Evolutionary conservation across 2,113 vertebrate species (phyloP), one percentile per base, ranked within the genome.

Genomic region (Cyanoderma ruficeps): DNA sequence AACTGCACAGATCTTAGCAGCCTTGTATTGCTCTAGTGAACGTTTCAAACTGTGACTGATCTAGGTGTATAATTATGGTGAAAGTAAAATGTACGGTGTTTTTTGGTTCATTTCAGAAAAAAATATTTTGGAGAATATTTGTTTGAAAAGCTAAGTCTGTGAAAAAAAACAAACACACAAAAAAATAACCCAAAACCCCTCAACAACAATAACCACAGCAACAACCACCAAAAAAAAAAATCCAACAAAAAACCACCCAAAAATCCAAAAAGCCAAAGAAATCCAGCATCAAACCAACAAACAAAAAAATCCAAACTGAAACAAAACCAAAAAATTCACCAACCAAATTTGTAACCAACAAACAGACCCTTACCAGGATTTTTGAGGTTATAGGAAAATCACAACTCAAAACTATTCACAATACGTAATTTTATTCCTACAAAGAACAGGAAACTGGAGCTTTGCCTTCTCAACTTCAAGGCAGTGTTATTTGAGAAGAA

Each of bases 71-170:
- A 61, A 46, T 17, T 24, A 41, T 28, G 6, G 5, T n/a, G 10
- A 56, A 60, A 2, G 0, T 6, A 83, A 49, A 11, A 31, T 1
- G 4, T 18, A 23, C 6, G 4, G 11, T 30, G n/a, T 8, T 47
- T 44, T 87, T 52, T 37, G 0, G 9, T 39, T 75, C 5, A 7
- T 44, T 25, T 63, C 8, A 89, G 23, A 69, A 87, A 31, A 2
- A 74, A 25, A 21, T 5, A 65, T 37, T 85, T 78, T 70, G 11
- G 3, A 77, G 6, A 30, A 57, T 39, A 21, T 17, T 50, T 82
- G 18, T n/a, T 52, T 87, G 50, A 74, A 74, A 82, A 65, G 7
- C 4, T 37, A 71, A 63, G 27, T 19, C 17, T 6, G 12, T 18
- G 18, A 10, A 46, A 46, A 42, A 52, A 53, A 41, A 5, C 17